A percentile compares a stretch with the other conserved stretches of the same genome.
phyloP scores from a whole-genome alignment of 2,113 vertebrate genomes.

The Sula dactylatra region DNA sequence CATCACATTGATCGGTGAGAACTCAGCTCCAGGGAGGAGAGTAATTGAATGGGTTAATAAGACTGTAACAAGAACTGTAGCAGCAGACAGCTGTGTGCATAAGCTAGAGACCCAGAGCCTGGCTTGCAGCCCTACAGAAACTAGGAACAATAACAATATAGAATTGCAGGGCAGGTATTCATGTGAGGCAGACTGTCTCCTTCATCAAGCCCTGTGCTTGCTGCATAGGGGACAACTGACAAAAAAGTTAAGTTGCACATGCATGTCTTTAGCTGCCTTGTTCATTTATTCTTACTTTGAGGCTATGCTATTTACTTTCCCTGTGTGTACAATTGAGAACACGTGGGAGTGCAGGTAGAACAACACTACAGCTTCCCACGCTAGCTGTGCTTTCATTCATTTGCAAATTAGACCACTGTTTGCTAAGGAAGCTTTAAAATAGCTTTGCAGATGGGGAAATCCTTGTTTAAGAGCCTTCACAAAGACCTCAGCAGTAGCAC shows the following conservation, averaged over 20 bases:
- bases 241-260: neutral
- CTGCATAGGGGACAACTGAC: neutral
- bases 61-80: neutral
- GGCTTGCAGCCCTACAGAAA: neutral
- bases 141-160: neutral
- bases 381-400: neutral
- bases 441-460: neutral
- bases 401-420: constrained; percentile 22
- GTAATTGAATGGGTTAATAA: neutral
- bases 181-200: neutral
- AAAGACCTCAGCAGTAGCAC: neutral
- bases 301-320: neutral
- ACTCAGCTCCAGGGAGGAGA: neutral
- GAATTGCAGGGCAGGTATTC: neutral
- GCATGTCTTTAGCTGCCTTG: neutral
- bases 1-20: neutral
- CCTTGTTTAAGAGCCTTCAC: neutral
- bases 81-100: neutral
- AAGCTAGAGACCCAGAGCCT: neutral
- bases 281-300: neutral
- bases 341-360: neutral
- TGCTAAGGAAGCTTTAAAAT: neutral
- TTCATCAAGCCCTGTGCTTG: neutral
- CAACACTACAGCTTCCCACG: neutral
- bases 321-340: neutral